Evolutionary conservation across 2,113 vertebrate genomes (phyloP).

Genomic region (Neolamprologus brichardi): DNA sequence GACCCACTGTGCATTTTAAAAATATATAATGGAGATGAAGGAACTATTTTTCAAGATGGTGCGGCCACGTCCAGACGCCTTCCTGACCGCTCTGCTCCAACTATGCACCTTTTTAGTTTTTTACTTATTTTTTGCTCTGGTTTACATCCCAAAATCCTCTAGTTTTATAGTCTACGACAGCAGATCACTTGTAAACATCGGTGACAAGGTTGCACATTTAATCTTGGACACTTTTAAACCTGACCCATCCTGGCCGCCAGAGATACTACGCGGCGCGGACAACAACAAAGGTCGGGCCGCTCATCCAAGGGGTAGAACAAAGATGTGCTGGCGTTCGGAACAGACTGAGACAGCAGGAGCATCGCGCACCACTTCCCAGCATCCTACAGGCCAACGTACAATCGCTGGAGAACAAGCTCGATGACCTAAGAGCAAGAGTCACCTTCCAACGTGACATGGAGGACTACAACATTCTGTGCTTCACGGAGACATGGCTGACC

Average conservation of each 20-base stretch:
- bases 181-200: neutral
- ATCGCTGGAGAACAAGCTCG: too few relatives aligned
- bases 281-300: neutral
- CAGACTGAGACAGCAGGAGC: too few relatives aligned
- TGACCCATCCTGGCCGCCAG: rapidly evolving
- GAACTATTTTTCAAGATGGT: neutral
- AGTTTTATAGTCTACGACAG: neutral
- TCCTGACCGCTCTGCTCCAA: neutral
- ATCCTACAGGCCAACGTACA: too few relatives aligned
- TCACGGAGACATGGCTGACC: rapidly evolving
- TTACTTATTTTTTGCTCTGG: neutral
- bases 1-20: neutral
- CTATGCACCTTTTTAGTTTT: neutral
- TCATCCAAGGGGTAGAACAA: rapidly evolving
- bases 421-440: too few relatives aligned
- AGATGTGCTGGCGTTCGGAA: rapidly evolving
- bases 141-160: neutral
- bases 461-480: too few relatives aligned
- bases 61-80: neutral
- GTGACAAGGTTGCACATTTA: neutral
- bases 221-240: neutral
- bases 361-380: rapidly evolving
- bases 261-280: rapidly evolving
- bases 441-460: rapidly evolving
- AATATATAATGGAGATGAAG: neutral